Base-by-base conservation (phyloP, 2,888 invertebrate species). In the Diarsia dahlii region DNA sequence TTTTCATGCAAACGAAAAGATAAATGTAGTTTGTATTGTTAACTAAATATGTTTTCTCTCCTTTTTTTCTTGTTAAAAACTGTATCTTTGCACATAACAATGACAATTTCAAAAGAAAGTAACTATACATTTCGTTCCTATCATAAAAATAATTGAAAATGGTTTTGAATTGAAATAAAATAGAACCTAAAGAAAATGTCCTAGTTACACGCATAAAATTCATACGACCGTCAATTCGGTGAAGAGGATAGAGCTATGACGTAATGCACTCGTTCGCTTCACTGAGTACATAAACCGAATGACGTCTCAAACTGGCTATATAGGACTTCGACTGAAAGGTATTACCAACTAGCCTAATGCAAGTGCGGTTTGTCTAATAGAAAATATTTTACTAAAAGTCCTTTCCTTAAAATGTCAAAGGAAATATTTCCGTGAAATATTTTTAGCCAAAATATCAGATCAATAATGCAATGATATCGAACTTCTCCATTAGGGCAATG, bases 401-500 rank as follows among this genome's bases (percentile, higher is more conserved):
- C 13, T 48, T 34, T 63, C 34, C 15, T 34, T 28, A 63, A 56
- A 46, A 45, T 3, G 6, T 39, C 45, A 56, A 56, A 63, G 18
- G 34, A 48, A 34, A 2, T 20, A 23, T 62, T 20, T 5, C 15
- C 15, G 13, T 6, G n/a, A 28, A 20, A 50, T 3, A 20, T 10
- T 1, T 20, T 34, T 10, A 3, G n/a, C 10, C 10, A n/a, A 28
- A 28, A 39, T 39, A 39, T 39, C 8, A 5, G 39, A 39, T 39
- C 28, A 28, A 28, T 28, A 28, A 39, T 15, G 8, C 5, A 23
- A 28, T n/a, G 48, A 56, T 9, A 68, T 60, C 71, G 20, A 74
- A 23, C 63, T 72, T 67, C 72, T 72, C 74, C 68, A 78, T 64
- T 64, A 58, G 1, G 13, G 5, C 54, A 67, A 71, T 46, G 69